Percentiles rank a stretch among this genome's conserved stretches.
phyloP scores from a whole-genome alignment of 2,888 invertebrate species.

The Xanthia icteritia region DNA sequence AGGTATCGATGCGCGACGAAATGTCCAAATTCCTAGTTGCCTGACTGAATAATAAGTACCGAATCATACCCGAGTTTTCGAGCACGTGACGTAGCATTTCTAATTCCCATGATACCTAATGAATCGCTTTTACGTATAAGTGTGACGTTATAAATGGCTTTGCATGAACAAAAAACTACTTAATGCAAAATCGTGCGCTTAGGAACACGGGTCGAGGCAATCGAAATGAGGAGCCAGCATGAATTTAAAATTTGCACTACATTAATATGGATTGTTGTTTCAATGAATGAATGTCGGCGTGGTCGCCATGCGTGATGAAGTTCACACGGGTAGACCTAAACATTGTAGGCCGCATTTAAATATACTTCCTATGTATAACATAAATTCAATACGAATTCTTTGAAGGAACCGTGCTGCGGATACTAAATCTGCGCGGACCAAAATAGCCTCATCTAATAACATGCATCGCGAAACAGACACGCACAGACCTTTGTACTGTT shows the following conservation, averaged over 20 bases:
- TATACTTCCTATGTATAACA: conserved; percentile 90
- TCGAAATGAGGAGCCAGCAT: conserved; percentile 87
- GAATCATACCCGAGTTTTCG: conserved; percentile 70
- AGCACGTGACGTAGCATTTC: conserved; percentile 78
- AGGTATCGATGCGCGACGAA: conserved; percentile 66
- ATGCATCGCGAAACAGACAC: conserved; percentile 79
- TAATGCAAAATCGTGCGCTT: conserved; percentile 89
- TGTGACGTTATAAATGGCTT: conserved; percentile 86
- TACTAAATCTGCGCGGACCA: conserved; percentile 84
- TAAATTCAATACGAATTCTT: conserved; percentile 88
- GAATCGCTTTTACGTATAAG: conserved; percentile 81
- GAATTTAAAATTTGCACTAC: conserved; percentile 90
- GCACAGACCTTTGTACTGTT: conserved; percentile 79
- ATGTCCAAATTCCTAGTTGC: conserved; percentile 75
- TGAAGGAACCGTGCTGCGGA: conserved; percentile 87
- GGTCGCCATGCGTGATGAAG: conserved; percentile 89
- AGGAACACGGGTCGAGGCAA: conserved; percentile 85
- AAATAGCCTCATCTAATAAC: conserved; percentile 87
- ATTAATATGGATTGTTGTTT: conserved; percentile 90
- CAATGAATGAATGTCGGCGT: conserved; percentile 89
- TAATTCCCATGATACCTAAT: conserved; percentile 81
- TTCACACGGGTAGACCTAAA: conserved; percentile 89
- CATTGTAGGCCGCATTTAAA: conserved; percentile 89
- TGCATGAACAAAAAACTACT: conserved; percentile 87
- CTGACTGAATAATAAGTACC: conserved; percentile 76